phyloP scores from a whole-genome alignment of 1,140 invertebrate genomes.

The Eriosoma lanigerum region DNA sequence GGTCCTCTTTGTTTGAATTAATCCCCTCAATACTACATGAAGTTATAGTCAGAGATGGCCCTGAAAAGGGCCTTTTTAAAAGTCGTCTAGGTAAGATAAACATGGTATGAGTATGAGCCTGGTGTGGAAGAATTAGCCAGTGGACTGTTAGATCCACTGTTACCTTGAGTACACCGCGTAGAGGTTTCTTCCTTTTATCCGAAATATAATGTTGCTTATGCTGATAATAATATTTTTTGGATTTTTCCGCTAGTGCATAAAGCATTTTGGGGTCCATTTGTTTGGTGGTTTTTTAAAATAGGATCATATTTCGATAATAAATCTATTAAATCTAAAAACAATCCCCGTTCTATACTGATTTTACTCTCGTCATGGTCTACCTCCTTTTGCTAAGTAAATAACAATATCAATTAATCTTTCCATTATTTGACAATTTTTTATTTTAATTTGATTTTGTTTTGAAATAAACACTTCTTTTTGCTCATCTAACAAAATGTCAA shows the following conservation, averaged over 20 bases:
- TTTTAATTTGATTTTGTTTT: constrained; percentile 18
- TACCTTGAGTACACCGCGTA: not conserved
- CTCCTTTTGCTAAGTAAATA: constrained; percentile 25
- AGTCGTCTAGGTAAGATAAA: too few relatives aligned
- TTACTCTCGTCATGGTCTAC: constrained; percentile 18
- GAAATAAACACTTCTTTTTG: constrained; percentile 2
- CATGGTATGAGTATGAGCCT: too few relatives aligned
- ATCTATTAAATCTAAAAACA: constrained; percentile 36
- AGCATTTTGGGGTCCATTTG: constrained; percentile 38
- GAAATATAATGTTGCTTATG: constrained; percentile 41
- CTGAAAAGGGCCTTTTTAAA: not conserved
- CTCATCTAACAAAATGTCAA: constrained; percentile 12
- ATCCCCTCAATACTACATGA: not conserved
- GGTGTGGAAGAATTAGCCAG: constrained; percentile 12
- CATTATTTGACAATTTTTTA: constrained; percentile 27
- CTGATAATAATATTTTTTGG: constrained; percentile 45
- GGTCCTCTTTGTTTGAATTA: not conserved
- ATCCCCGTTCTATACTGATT: not conserved
- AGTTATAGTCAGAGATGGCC: not conserved
- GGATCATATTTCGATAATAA: constrained; percentile 43
- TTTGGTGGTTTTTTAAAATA: constrained; percentile 26
- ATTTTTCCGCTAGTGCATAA: constrained; percentile 36
- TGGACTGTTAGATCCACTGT: not conserved
- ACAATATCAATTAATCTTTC: constrained; percentile 32
- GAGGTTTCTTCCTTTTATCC: not conserved